Evolutionary conservation across 2,797 vertebrate species (phyloP), one percentile per base, ranked within the genome.

Genomic region (Bryconaethiops microstoma): DNA sequence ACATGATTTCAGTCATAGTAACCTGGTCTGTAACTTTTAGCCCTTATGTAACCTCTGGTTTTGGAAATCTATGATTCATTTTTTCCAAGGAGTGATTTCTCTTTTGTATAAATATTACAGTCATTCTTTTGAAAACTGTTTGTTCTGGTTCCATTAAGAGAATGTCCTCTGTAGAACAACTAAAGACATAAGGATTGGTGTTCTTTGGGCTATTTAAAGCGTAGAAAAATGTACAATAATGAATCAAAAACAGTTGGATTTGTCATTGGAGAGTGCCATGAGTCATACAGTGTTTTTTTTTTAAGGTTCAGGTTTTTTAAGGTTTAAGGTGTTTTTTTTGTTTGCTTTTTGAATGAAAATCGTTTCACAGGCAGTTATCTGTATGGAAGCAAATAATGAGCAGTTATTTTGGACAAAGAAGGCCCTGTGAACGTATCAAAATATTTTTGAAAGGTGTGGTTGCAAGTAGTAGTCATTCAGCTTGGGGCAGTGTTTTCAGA

Each of bases 371-470:
- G n/a, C 64, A 76, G 7, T 42, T 64, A 80, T 91, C 86, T 85
- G 86, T 86, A 85, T 87, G 82, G 84, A 90, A 82, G 83, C 83
- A 76, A 62, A 86, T 82, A 83, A 81, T 86, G 79, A 69, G 68
- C 77, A 75, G 84, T 88, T 88, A 78, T 87, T 91, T 88, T 87
- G 80, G 72, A 87, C 80, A 82, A 74, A 72, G 50, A 16, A 86
- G 80, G 73, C 85, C 68, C 77, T 86, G 85, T 87, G 78, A 88
- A 88, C 82, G 84, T 87, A 86, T 89, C 81, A 89, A 87, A 91
- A 92, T 93, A 92, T 93, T 92, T 91, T 90, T 83, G 82, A 89
- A 93, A 92, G 91, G 91, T 89, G 91, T 92, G 91, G 92, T 89
- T 87, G 25, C 80, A 72, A 88, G 85, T 70, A 76, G 85, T 68